Conservation (phyloP, 2,113 vertebrate genomes). For the Camelus dromedarius region DNA sequence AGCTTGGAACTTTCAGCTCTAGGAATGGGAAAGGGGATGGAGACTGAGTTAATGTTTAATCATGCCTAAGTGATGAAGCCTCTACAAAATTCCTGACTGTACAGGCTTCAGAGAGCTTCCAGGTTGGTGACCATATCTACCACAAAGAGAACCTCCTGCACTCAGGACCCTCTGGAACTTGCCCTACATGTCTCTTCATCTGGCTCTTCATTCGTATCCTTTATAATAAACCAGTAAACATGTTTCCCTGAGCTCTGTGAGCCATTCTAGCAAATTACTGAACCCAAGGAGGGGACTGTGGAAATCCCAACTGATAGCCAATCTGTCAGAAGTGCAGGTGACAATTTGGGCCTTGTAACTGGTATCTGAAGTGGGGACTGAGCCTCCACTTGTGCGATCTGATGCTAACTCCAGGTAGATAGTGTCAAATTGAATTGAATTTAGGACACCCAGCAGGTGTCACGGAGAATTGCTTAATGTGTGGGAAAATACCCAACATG, state of each 20-base stretch:
- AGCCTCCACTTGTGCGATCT: neutral
- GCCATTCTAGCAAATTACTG: neutral
- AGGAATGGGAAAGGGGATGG: neutral
- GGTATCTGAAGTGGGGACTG: neutral
- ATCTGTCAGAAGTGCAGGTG: neutral
- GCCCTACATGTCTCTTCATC: neutral
- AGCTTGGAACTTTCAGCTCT: neutral
- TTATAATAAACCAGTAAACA: neutral
- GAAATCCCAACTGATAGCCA: neutral
- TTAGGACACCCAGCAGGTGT: neutral
- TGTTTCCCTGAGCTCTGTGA: neutral
- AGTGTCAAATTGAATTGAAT: neutral
- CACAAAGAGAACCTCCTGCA: neutral
- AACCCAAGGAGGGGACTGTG: neutral
- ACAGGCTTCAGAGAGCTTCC: neutral
- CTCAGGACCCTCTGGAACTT: neutral
- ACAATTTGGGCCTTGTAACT: neutral
- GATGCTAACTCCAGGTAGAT: neutral
- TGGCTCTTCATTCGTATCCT: neutral
- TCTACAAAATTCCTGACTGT: neutral
- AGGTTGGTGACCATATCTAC: neutral
- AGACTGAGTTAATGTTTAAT: neutral
- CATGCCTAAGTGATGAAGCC: neutral
- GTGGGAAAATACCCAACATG: neutral
- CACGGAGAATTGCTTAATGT: neutral